phyloP scores from a whole-genome alignment of 2,888 invertebrate species.

The Caenorhabditis sp. region DNA sequence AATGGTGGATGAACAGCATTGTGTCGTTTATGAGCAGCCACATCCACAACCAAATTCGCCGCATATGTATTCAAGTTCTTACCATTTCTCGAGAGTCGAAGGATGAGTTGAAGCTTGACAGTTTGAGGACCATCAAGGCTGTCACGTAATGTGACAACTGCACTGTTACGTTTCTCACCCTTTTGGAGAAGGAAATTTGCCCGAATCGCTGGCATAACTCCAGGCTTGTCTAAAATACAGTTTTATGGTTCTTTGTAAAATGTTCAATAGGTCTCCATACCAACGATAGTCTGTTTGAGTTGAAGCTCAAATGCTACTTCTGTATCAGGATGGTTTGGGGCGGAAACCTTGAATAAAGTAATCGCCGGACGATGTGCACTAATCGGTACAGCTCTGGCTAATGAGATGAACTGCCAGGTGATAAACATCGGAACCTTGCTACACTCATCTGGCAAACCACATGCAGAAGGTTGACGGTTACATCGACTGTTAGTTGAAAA shows the following conservation, averaged over 20 bases:
- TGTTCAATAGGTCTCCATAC: conserved; percentile 46
- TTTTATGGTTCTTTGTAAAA: background rate
- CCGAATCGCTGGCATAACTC: conserved; percentile 69
- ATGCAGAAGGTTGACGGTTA: conserved; percentile 76
- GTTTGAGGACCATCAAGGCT: conserved; percentile 72
- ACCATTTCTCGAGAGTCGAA: conserved; percentile 71
- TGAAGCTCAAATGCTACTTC: conserved; percentile 72
- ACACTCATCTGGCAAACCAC: conserved; percentile 72
- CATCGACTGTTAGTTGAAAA: conserved; percentile 48
- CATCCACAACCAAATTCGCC: conserved; percentile 73
- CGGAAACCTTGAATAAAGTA: conserved; percentile 78
- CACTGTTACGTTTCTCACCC: conserved; percentile 71
- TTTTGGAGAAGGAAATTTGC: conserved; percentile 73
- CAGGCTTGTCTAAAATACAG: conserved; percentile 59
- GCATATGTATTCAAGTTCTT: conserved; percentile 73
- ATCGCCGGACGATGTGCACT: conserved; percentile 81
- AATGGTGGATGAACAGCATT: conserved; percentile 38
- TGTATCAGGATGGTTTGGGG: conserved; percentile 66
- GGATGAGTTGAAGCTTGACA: conserved; percentile 72
- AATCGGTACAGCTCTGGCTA: conserved; percentile 80
- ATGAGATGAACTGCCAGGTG: conserved; percentile 91
- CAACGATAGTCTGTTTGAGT: conserved; percentile 68
- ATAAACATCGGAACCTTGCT: conserved; percentile 80
- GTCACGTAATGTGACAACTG: conserved; percentile 72
- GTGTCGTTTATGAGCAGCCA: conserved; percentile 68